A percentile compares a stretch with the other conserved stretches of the same genome.
phyloP scores from a whole-genome alignment of 2,888 invertebrate species.

The Lepidonotus clava region DNA sequence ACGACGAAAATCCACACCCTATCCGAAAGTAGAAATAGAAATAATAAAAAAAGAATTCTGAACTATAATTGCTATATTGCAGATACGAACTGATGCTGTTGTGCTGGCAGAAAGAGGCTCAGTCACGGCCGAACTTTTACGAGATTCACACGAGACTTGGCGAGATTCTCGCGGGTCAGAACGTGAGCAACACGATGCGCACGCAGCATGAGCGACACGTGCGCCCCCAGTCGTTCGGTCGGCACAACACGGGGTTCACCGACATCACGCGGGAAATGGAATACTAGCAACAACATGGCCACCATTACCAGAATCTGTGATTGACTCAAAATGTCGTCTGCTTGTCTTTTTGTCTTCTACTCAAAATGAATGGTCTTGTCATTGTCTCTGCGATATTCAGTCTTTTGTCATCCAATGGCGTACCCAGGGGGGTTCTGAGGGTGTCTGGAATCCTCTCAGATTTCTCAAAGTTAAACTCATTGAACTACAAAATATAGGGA shows the following conservation, averaged over 20 bases:
- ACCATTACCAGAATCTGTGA: conserved; percentile 23
- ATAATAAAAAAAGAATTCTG: too few relatives aligned
- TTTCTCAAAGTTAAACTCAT: too few relatives aligned
- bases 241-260: neutral
- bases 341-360: neutral
- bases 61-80: too few relatives aligned
- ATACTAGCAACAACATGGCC: conserved; percentile 3
- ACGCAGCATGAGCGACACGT: conserved; percentile 3
- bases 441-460: too few relatives aligned
- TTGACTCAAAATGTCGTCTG: neutral
- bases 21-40: too few relatives aligned
- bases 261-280: conserved; percentile 26
- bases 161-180: conserved; percentile 53
- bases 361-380: neutral
- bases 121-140: conserved; percentile 72
- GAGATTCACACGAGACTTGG: conserved; percentile 69
- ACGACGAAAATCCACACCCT: too few relatives aligned
- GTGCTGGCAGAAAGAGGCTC: conserved; percentile 76
- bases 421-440: neutral
- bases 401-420: neutral
- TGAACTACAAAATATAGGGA: too few relatives aligned
- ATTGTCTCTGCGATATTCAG: neutral
- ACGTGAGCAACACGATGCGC: conserved; percentile 28
- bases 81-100: conserved; percentile 72
- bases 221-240: conserved; percentile 51